Conservation (phyloP, 1,140 invertebrate species). For the Camponotus vicinus region DNA sequence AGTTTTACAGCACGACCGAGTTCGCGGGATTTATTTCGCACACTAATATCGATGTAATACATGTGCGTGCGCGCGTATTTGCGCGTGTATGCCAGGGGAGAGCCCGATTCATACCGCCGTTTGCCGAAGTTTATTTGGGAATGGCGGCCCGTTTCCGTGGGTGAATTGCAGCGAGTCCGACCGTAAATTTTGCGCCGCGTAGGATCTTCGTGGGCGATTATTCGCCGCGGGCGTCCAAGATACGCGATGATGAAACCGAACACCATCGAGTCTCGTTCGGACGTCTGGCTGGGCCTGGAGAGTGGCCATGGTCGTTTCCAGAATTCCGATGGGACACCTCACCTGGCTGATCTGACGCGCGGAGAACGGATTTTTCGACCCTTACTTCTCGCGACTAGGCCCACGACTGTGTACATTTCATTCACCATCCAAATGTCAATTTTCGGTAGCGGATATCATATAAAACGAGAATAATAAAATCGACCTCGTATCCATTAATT, state of each 20-base stretch:
- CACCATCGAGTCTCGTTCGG: constrained; percentile 73
- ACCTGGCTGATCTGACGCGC: constrained; percentile 59
- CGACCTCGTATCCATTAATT: background rate
- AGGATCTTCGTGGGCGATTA: constrained; percentile 78
- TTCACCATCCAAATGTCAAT: constrained; percentile 37
- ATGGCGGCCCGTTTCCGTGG: constrained; percentile 76
- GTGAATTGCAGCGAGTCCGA: constrained; percentile 75
- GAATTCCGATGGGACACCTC: constrained; percentile 77
- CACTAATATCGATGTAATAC: constrained; percentile 48
- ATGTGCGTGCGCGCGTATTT: background rate
- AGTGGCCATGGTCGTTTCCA: constrained; percentile 72
- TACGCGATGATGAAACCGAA: constrained; percentile 78
- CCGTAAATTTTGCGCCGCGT: constrained; percentile 76
- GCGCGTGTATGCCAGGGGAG: constrained; percentile 30
- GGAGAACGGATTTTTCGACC: constrained; percentile 45
- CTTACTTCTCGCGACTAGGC: background rate
- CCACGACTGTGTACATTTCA: constrained; percentile 11
- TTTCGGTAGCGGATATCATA: constrained; percentile 24
- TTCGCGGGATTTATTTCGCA: constrained; percentile 30
- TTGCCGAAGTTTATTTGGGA: constrained; percentile 76
- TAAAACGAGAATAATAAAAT: background rate
- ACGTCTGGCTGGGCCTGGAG: constrained; percentile 69
- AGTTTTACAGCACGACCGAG: constrained; percentile 16
- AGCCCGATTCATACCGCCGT: constrained; percentile 72
- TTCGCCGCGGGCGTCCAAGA: constrained; percentile 77